Evolutionary conservation across 2,797 vertebrate species (phyloP).

Genomic region (Lutjanus argentimaculatus): DNA sequence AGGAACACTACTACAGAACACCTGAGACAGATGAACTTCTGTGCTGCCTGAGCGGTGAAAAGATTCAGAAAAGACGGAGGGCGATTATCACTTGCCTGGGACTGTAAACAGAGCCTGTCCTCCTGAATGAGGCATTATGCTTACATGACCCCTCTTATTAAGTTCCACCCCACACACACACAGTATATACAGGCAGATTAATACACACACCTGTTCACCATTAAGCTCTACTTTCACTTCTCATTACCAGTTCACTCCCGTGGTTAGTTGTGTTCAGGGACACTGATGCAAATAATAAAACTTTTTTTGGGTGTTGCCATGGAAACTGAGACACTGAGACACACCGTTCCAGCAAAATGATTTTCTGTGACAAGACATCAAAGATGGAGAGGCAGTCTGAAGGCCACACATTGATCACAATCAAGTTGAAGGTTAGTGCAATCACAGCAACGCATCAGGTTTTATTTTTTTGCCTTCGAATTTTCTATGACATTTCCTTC

Average conservation of each 20-base stretch:
- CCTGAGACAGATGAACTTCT: slow-evolving; percentile 48
- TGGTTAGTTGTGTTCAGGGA: slow-evolving; percentile 21
- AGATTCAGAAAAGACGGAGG: slow-evolving; percentile 21
- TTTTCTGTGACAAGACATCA: slow-evolving; percentile 34
- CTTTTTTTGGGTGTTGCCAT: slow-evolving; percentile 25
- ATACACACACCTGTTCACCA: slow-evolving; percentile 29
- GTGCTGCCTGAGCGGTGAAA: not conserved
- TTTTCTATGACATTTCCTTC: slow-evolving; percentile 1
- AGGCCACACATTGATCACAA: slow-evolving; percentile 23
- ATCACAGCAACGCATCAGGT: not conserved
- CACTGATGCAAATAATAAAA: slow-evolving; percentile 13
- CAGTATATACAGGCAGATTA: not conserved
- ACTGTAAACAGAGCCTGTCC: slow-evolving; percentile 21
- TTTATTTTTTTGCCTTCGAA: not conserved
- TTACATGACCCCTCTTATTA: slow-evolving; percentile 2
- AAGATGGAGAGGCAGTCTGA: slow-evolving; percentile 13
- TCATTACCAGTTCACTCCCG: not conserved
- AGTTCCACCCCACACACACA: slow-evolving; percentile 4
- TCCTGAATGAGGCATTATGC: slow-evolving; percentile 24
- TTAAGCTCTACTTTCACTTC: slow-evolving; percentile 39
- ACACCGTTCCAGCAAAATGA: slow-evolving; percentile 23
- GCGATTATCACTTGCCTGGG: slow-evolving; percentile 50
- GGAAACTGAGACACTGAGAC: slow-evolving; percentile 45
- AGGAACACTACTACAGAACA: slow-evolving; percentile 6
- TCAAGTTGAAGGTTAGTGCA: slow-evolving; percentile 14